Evolutionary conservation across 2,797 vertebrate species (phyloP).

Genomic region (Microhierax caerulescens): DNA sequence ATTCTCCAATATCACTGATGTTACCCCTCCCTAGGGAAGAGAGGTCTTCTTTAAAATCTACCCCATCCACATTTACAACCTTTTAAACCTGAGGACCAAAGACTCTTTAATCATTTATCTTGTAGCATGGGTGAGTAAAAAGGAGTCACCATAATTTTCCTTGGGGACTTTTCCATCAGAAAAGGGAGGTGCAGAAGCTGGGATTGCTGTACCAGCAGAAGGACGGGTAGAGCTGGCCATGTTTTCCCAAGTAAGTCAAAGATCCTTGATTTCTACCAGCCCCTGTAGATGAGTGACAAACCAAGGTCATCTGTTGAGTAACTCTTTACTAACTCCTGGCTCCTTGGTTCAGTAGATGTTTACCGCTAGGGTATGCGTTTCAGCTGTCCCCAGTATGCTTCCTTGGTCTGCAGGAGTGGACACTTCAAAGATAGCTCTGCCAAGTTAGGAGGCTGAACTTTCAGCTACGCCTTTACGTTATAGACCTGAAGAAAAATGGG

Average conservation of each 20-base stretch:
- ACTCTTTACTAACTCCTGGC: not conserved
- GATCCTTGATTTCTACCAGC: not conserved
- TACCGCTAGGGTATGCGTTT: not conserved
- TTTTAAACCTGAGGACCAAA: constrained; percentile 19
- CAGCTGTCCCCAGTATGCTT: not conserved
- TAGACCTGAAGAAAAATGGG: not conserved
- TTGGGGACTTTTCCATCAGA: not conserved
- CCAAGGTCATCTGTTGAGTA: not conserved
- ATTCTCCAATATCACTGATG: not conserved
- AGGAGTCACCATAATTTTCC: not conserved
- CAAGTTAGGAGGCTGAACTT: not conserved
- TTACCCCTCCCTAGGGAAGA: not conserved
- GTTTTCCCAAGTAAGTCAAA: not conserved
- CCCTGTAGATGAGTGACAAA: not conserved
- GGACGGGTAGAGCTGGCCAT: fast-evolving
- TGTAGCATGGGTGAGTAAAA: not conserved
- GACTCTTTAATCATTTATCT: not conserved
- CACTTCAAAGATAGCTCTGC: not conserved
- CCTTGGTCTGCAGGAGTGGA: not conserved
- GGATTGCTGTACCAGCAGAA: not conserved
- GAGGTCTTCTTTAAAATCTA: not conserved
- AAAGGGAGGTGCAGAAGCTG: not conserved
- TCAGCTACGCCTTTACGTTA: not conserved
- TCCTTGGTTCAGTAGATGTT: not conserved
- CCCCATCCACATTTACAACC: not conserved